Conservation (phyloP, 2,888 invertebrate genomes). For the Dicyrtoma fusca region DNA sequence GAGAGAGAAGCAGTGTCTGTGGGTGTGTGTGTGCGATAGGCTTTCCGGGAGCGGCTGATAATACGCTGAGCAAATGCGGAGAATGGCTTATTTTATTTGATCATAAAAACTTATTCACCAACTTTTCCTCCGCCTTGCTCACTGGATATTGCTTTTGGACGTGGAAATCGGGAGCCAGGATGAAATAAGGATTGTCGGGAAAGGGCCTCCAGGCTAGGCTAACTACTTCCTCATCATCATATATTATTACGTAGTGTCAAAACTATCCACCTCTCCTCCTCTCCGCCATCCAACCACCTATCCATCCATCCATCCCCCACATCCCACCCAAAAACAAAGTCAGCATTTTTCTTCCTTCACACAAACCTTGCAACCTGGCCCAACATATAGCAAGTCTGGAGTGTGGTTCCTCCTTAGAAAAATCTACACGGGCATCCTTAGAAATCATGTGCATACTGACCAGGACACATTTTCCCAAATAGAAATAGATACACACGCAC, state of each 20-base stretch:
- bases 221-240: conserved; percentile 38
- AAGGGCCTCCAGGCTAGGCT: conserved; percentile 36
- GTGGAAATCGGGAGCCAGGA: conserved; percentile 36
- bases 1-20: not conserved
- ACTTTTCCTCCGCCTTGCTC: conserved; percentile 40
- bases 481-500: no score
- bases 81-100: conserved; percentile 44
- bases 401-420: no score
- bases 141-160: conserved; percentile 41
- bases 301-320: conserved; percentile 1
- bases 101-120: conserved; percentile 45
- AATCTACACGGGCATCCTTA: no score
- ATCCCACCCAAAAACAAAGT: no score
- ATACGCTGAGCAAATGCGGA: conserved; percentile 44
- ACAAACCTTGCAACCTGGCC: no score
- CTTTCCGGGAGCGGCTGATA: conserved; percentile 33
- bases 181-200: conserved; percentile 35
- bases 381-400: no score
- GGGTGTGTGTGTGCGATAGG: not conserved
- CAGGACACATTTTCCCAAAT: no score
- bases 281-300: conserved; percentile 9
- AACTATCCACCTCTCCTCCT: conserved; percentile 12
- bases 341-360: conserved; percentile 1
- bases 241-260: conserved; percentile 25
- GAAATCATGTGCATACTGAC: no score